These are phyloP conservation scores for Acrossocheilus wenchowensis DNA, from an alignment of 2,797 vertebrate species.

Conservation along the genomic window DNA sequence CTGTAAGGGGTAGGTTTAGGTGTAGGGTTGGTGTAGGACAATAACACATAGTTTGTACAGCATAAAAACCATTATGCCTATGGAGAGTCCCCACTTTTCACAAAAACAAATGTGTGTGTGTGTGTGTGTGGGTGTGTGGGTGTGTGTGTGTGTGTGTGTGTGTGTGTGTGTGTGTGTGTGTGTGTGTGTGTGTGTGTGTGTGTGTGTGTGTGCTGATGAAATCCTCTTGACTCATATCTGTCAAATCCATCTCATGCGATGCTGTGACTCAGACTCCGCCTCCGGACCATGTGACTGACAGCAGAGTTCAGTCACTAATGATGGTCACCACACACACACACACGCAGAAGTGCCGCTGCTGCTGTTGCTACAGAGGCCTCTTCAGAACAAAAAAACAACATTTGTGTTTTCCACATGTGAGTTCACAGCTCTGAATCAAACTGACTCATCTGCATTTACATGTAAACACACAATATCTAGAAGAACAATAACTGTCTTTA, in stretches of 20 bases:
- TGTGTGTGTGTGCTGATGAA: background rate
- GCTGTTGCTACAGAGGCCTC: conserved; percentile 28
- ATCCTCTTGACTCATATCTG: conserved; percentile 73
- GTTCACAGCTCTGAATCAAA: conserved; percentile 30
- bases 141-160: background rate
- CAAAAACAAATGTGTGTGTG: background rate
- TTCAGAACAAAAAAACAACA: conserved; percentile 19
- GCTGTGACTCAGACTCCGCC: conserved; percentile 75
- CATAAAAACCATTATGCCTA: no score
- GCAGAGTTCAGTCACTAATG: conserved; percentile 55
- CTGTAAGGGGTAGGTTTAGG: no score
- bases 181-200: background rate
- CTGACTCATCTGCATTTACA: background rate
- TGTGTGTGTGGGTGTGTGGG: conserved; percentile 4
- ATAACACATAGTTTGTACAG: no score
- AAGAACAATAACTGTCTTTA: background rate
- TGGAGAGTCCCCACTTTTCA: no score
- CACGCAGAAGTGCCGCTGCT: background rate
- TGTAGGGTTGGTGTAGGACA: no score
- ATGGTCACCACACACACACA: conserved; percentile 31
- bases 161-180: background rate
- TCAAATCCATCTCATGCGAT: conserved; percentile 58
- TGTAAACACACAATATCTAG: background rate
- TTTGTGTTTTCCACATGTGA: conserved; percentile 30
- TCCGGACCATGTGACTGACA: conserved; percentile 69